Evolutionary conservation across 2,888 invertebrate species (phyloP), one percentile per base, ranked within the genome.

Genomic region (Eumerus sabulonum): DNA sequence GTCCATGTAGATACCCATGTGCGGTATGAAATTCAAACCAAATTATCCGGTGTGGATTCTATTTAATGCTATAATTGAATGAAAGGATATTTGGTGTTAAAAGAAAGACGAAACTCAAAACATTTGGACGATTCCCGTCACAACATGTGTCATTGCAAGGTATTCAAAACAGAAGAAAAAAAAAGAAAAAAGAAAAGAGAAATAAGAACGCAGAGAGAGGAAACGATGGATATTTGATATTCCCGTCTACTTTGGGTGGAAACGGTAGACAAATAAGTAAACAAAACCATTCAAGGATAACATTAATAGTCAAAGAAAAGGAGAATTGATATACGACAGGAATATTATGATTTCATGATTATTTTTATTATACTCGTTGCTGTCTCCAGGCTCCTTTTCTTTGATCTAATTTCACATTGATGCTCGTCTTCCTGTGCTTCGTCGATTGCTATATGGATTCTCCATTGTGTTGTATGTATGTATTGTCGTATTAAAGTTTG

Each of bases 41-140:
- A 45, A 76, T 63, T 38, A 27, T 76, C 76, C 76, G 70, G 70
- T 76, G 53, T 54, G 3, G 53, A 38, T 70, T 48, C 42, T 40
- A 14, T 63, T 57, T 57, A 62, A 74, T 74, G 68, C 62, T 70
- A 63, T 59, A 64, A 76, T 62, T 42, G 19, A 67, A 62, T 64
- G 27, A 27, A 14, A 35, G 53, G 16, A 13, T 40, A n/a, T 4
- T 19, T 44, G 17, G 14, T n/a, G 38, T 14, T 38, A 38, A 9
- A 14, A 44, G 57, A 44, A 42, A 50, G 64, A 64, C 56, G 16
- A 12, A 53, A 67, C 72, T 73, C 77, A 77, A 77, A 77, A 77
- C 57, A 77, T 77, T 77, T 73, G 13, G 77, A 67, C 77, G 62
- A 45, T 47, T 48, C 27, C 53, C 67, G 67, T 77, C 67, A 77